phyloP scores from a whole-genome alignment of 2,888 invertebrate species.

The Drosophila fungiperda region DNA sequence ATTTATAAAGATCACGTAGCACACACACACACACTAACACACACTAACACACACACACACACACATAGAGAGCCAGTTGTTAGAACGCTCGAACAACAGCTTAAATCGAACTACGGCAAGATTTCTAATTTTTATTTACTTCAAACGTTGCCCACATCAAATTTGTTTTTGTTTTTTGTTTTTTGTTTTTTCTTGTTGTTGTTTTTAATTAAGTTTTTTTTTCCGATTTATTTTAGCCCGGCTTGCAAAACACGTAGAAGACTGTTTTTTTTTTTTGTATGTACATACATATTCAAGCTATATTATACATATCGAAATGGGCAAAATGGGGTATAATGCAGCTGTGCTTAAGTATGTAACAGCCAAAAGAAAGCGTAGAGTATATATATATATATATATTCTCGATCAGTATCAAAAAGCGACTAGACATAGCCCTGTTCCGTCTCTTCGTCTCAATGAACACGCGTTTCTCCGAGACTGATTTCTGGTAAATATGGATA shows the following conservation, averaged over 20 bases:
- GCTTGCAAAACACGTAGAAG: constrained; percentile 30
- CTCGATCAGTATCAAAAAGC: not conserved
- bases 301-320: too few species aligned
- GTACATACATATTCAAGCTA: not conserved
- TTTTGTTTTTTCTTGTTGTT: constrained; percentile 33
- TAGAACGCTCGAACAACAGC: constrained; percentile 26
- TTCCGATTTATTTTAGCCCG: constrained; percentile 11
- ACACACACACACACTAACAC: not conserved
- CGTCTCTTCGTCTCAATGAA: not conserved
- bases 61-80: constrained; percentile 3
- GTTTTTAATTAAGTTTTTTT: constrained; percentile 49
- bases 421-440: too few species aligned
- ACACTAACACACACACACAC: not conserved
- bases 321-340: not conserved
- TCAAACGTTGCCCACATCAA: constrained; percentile 24
- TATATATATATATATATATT: not conserved
- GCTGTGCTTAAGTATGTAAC: not conserved
- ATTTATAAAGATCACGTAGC: not conserved
- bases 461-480: not conserved
- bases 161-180: constrained; percentile 13
- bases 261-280: constrained; percentile 30
- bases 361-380: not conserved
- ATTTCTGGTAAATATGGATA: not conserved
- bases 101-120: constrained; percentile 41
- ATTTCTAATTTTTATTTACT: constrained; percentile 69